Conservation (phyloP, 2,888 invertebrate genomes). For the Lithophane semibrunnea region DNA sequence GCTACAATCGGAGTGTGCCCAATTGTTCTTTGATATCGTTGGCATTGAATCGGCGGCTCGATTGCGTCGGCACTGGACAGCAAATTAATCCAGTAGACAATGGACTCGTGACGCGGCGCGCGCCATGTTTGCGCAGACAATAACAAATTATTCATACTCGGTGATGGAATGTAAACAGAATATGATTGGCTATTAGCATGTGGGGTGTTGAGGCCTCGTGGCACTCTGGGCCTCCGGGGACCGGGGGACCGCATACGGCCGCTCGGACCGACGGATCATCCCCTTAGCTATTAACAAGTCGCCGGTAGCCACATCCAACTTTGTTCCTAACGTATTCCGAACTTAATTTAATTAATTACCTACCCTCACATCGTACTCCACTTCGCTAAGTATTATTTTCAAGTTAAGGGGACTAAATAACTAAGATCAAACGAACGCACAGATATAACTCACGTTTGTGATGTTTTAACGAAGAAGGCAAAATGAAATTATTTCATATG, state of each 20-base stretch:
- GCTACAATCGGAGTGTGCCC: constrained; percentile 75
- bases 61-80: constrained; percentile 79
- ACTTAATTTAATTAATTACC: constrained; percentile 90
- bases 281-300: constrained; percentile 87
- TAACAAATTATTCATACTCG: constrained; percentile 90
- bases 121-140: constrained; percentile 87
- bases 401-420: constrained; percentile 76
- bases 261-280: constrained; percentile 80
- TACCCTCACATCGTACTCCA: constrained; percentile 82
- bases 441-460: constrained; percentile 71
- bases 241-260: constrained; percentile 69
- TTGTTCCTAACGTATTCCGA: constrained; percentile 87
- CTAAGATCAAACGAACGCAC: constrained; percentile 82
- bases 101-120: constrained; percentile 83
- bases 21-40: constrained; percentile 84
- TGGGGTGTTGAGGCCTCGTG: constrained; percentile 78
- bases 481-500: constrained; percentile 74
- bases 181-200: constrained; percentile 90
- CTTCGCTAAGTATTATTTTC: constrained; percentile 87
- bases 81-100: constrained; percentile 88
- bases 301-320: constrained; percentile 85
- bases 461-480: constrained; percentile 76
- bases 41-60: constrained; percentile 77
- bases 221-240: constrained; percentile 75
- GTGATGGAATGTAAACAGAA: constrained; percentile 91